A percentile compares a stretch with the other conserved stretches of the same genome.
Evolutionary conservation across 2,797 vertebrate genomes (phyloP).

Genomic region (Geotrypetes seraphini): DNA sequence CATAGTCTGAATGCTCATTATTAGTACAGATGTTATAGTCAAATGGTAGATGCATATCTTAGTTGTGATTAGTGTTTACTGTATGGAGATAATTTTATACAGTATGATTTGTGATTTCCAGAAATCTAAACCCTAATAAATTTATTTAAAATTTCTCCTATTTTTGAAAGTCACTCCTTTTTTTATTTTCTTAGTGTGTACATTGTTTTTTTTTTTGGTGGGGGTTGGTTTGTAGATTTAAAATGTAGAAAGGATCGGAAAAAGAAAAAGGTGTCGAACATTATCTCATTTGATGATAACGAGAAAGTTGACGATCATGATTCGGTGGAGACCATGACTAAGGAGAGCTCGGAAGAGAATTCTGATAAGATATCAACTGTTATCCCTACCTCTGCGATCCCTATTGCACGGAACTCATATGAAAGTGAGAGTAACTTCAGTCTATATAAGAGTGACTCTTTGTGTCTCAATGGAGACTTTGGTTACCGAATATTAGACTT

Average conservation of each 20-base stretch:
- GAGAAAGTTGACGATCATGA: slow-evolving; percentile 69
- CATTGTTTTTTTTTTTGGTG: no score
- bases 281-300: slow-evolving; percentile 92
- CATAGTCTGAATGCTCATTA: no score
- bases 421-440: slow-evolving; percentile 34
- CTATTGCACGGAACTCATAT: slow-evolving; percentile 24
- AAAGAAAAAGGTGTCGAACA: slow-evolving; percentile 91
- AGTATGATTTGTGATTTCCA: no score
- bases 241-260: slow-evolving; percentile 79
- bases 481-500: slow-evolving; percentile 54
- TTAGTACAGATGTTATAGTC: no score
- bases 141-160: no score
- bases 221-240: slow-evolving; percentile 71
- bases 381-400: slow-evolving; percentile 33
- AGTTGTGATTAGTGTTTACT: no score
- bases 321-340: slow-evolving; percentile 49
- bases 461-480: slow-evolving; percentile 48
- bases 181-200: no score
- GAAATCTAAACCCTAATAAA: no score
- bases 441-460: slow-evolving; percentile 38
- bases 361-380: slow-evolving; percentile 45
- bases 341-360: slow-evolving; percentile 74
- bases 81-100: no score
- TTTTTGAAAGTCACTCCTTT: no score
- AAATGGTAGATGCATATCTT: no score